Conservation (phyloP, 2,888 invertebrate genomes). For the Tenthredo livida region DNA sequence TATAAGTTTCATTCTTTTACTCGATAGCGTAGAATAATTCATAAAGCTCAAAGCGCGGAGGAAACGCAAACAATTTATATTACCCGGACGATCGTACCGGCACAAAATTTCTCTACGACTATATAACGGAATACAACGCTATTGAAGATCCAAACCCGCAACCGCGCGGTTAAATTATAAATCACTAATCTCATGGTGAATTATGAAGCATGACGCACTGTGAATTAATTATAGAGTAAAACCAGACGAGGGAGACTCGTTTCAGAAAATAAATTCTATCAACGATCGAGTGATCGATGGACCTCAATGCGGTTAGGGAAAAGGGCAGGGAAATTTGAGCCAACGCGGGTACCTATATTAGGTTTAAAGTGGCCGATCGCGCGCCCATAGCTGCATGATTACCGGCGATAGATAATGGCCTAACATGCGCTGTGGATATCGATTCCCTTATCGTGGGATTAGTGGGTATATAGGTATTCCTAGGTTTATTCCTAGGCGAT, state of each 20-base stretch:
- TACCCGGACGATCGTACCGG: background rate
- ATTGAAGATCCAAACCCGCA: background rate
- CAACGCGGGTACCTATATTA: slow-evolving; percentile 8
- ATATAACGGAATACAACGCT: background rate
- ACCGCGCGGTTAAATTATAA: background rate
- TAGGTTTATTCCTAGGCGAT: slow-evolving; percentile 32
- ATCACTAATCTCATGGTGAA: slow-evolving; percentile 8
- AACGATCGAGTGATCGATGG: slow-evolving; percentile 15
- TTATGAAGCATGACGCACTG: background rate
- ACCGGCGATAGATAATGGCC: slow-evolving; percentile 41
- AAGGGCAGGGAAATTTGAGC: background rate
- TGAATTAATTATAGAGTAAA: background rate
- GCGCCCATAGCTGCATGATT: slow-evolving; percentile 40
- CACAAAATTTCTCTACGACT: slow-evolving; percentile 15
- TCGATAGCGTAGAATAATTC: background rate
- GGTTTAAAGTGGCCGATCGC: slow-evolving; percentile 47
- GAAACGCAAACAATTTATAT: background rate
- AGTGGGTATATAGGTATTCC: no score
- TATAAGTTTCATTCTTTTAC: slow-evolving; percentile 1
- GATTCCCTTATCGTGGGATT: slow-evolving; percentile 49
- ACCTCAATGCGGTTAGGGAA: background rate
- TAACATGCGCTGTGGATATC: slow-evolving; percentile 38
- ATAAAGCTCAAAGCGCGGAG: background rate
- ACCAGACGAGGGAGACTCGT: background rate
- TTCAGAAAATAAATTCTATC: background rate